phyloP scores from a whole-genome alignment of 2,888 invertebrate species.

The Adelognathus sp. region DNA sequence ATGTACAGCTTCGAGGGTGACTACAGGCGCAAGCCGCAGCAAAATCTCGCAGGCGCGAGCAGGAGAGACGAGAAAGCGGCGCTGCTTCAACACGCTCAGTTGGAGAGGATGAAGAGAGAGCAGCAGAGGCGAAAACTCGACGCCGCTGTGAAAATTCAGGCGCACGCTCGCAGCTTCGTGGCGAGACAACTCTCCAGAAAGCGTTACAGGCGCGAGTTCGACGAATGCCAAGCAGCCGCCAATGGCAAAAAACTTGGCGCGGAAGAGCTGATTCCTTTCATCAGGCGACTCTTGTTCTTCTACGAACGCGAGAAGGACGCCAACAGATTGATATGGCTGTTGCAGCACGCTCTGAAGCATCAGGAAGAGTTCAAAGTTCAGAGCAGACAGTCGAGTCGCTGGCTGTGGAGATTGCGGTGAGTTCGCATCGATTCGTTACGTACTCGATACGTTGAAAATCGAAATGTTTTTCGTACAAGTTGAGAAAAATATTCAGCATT shows the following conservation, averaged over 20 bases:
- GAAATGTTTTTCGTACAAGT: no score
- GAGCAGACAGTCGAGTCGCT: slow-evolving; percentile 75
- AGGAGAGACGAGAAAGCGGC: slow-evolving; percentile 87
- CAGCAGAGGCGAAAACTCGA: slow-evolving; percentile 88
- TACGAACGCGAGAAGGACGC: slow-evolving; percentile 87
- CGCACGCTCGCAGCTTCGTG: slow-evolving; percentile 89
- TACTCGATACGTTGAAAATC: no score
- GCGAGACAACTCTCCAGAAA: slow-evolving; percentile 87
- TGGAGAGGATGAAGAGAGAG: slow-evolving; percentile 93
- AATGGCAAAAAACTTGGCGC: slow-evolving; percentile 80
- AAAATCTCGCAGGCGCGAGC: slow-evolving; percentile 95
- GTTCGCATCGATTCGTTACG: no score
- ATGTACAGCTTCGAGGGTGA: slow-evolving; percentile 94
- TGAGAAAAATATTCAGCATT: no score
- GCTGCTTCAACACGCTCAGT: slow-evolving; percentile 90
- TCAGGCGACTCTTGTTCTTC: slow-evolving; percentile 89
- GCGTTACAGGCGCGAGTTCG: slow-evolving; percentile 87
- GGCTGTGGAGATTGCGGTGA: slow-evolving; percentile 81
- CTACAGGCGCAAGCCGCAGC: slow-evolving; percentile 92
- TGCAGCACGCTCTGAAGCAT: slow-evolving; percentile 79
- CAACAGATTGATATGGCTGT: slow-evolving; percentile 83
- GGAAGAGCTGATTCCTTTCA: slow-evolving; percentile 83
- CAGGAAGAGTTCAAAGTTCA: slow-evolving; percentile 77
- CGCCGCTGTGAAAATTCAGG: slow-evolving; percentile 92
- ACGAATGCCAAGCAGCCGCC: slow-evolving; percentile 83